These are phyloP conservation scores for Gisinianus flammeolus DNA, from an alignment of 2,888 invertebrate species.

Conservation along the genomic window DNA sequence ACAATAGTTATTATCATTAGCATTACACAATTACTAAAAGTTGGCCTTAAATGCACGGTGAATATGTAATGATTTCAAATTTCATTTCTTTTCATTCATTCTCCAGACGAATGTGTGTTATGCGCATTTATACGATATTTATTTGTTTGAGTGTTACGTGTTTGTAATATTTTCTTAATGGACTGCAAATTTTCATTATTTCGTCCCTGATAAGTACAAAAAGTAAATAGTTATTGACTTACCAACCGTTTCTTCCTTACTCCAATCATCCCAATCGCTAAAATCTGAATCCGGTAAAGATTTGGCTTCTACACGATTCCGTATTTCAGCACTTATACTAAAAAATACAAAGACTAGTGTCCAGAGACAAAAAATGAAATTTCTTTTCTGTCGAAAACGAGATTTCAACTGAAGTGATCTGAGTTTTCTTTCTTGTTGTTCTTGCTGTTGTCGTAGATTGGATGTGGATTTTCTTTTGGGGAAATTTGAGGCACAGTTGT, in stretches of 20 bases:
- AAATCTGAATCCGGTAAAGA: not conserved
- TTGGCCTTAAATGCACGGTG: too few species aligned
- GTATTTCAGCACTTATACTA: slow-evolving; percentile 48
- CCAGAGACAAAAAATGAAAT: slow-evolving; percentile 53
- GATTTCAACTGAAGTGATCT: not conserved
- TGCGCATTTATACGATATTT: too few species aligned
- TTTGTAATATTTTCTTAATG: not conserved
- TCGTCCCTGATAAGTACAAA: too few species aligned
- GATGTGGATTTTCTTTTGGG: not conserved
- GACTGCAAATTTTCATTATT: not conserved
- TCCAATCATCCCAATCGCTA: not conserved
- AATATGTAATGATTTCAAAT: too few species aligned
- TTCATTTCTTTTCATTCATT: too few species aligned
- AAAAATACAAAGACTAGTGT: slow-evolving; percentile 53
- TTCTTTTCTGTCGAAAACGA: slow-evolving; percentile 43
- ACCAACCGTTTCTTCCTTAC: too few species aligned
- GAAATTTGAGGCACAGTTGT: not conserved
- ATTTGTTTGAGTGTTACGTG: not conserved
- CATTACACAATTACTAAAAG: too few species aligned
- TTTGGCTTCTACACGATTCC: not conserved
- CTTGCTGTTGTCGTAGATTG: not conserved
- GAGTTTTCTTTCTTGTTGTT: not conserved
- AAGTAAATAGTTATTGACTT: too few species aligned
- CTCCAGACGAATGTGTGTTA: too few species aligned
- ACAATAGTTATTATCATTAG: too few species aligned